A percentile compares a stretch with the other conserved stretches of the same genome.
These are phyloP conservation scores for Aplidium turbinatum DNA, from an alignment of 23 tunicate genomes.

Conservation along the genomic window DNA sequence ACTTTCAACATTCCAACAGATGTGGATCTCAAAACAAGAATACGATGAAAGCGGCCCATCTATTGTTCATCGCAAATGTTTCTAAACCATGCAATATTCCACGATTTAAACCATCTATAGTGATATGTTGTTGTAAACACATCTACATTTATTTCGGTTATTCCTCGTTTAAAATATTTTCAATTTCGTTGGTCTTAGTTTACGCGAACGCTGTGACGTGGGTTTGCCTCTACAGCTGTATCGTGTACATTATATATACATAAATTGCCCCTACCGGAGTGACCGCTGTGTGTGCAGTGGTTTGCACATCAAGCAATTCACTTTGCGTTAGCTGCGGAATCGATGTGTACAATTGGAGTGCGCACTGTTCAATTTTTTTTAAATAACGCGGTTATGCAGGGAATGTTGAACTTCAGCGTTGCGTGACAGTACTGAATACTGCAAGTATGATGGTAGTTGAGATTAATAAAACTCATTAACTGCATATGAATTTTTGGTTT, in stretches of 20 bases:
- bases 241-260: too few species aligned
- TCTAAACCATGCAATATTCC: constrained; percentile 39
- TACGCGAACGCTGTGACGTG: constrained; percentile 33
- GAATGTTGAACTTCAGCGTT: too few species aligned
- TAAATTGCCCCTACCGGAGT: too few species aligned
- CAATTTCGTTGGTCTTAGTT: constrained; percentile 3
- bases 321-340: too few species aligned
- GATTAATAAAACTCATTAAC: neutral
- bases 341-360: too few species aligned
- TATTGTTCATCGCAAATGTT: constrained; percentile 44
- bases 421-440: too few species aligned
- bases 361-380: too few species aligned
- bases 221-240: too few species aligned
- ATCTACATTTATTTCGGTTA: constrained; percentile 42
- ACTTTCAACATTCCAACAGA: constrained; percentile 54
- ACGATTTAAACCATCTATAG: constrained; percentile 28
- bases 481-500: too few species aligned
- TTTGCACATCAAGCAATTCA: too few species aligned
- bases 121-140: constrained; percentile 33
- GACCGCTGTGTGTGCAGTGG: too few species aligned
- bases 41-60: constrained; percentile 48
- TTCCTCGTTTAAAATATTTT: constrained; percentile 12
- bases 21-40: constrained; percentile 52
- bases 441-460: constrained; percentile 16
- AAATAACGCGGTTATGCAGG: too few species aligned